These are phyloP conservation scores for Homarus americanus DNA, from an alignment of 1,140 invertebrate genomes.

Conservation along the genomic window DNA sequence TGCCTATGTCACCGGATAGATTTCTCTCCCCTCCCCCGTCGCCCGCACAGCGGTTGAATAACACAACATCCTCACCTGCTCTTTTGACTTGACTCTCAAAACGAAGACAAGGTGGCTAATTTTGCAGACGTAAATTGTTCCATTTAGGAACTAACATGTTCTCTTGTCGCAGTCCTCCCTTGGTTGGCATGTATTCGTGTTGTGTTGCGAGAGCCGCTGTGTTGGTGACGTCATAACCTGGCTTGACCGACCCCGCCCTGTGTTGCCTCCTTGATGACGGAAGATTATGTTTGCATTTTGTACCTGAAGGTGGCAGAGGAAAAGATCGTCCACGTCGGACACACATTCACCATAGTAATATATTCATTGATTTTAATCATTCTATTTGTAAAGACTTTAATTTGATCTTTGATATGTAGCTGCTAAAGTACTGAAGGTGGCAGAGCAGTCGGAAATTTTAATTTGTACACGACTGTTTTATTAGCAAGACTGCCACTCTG, in stretches of 20 bases:
- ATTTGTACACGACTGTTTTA: too few species aligned
- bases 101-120: background rate
- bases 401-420: background rate
- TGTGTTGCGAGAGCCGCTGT: slow-evolving; percentile 63
- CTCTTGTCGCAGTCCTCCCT: background rate
- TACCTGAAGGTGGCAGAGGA: background rate
- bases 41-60: slow-evolving; percentile 31
- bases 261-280: slow-evolving; percentile 1
- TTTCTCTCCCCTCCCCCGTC: slow-evolving; percentile 10
- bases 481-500: too few species aligned
- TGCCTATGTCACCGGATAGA: slow-evolving; percentile 20
- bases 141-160: background rate
- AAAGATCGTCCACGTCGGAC: background rate
- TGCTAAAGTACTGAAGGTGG: too few species aligned
- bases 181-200: slow-evolving; percentile 14
- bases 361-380: too few species aligned
- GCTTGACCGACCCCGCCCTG: background rate
- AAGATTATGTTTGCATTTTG: background rate
- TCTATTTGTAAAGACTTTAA: background rate
- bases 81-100: background rate
- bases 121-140: background rate
- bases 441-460: too few species aligned
- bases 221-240: slow-evolving; percentile 46
- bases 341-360: background rate
- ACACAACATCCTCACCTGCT: background rate